Base-by-base conservation (phyloP, 2,888 invertebrate species). In the Drosophila cyrtoloma region DNA sequence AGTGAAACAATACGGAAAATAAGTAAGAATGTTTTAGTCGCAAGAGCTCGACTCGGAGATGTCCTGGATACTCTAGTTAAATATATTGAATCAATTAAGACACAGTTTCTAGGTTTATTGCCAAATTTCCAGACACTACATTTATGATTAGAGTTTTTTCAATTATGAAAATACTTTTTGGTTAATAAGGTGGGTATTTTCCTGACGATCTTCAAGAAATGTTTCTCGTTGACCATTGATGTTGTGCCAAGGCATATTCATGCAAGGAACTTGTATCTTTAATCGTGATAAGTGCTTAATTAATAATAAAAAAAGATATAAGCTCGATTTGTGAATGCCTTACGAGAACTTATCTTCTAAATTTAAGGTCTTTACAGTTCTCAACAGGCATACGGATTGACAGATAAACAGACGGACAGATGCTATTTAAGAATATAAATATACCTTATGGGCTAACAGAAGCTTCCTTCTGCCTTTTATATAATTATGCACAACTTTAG, bases 241-340 rank as follows among this genome's bases (percentile, higher is more conserved):
- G 10, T 42, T 12, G 42, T 12, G n/a, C 2, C 42, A 44, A 14
- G 6, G 14, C 10, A 12, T 22, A 44, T 14, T 22, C 44, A 1
- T 44, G 3, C 22, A 19, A 39, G 3, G 7, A 19, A 37, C 7
- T 37, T 19, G 19, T 3, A 37, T 37, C 16, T 7, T 37, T 19
- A 37, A 9, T n/a, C 3, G 9, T n/a, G 2, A 39, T n/a, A 39
- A 39, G 19, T 9, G 19, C 39, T 39, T n/a, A 19, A 9, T 39
- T 14, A 22, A 14, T 22, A 44, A 28, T 19, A 47, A 10, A 16
- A 16, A 28, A 47, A 47, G 26, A 56, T 56, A 71, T 66, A 60
- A 71, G 10, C 26, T 3, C 4, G 1, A 22, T 35, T 26, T 35
- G 35, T 3, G 33, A 2, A 10, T 10, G 22, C 9, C 1, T 44